phyloP scores from a whole-genome alignment of 2,113 vertebrate genomes.

The Romanogobio albipinnatus region DNA sequence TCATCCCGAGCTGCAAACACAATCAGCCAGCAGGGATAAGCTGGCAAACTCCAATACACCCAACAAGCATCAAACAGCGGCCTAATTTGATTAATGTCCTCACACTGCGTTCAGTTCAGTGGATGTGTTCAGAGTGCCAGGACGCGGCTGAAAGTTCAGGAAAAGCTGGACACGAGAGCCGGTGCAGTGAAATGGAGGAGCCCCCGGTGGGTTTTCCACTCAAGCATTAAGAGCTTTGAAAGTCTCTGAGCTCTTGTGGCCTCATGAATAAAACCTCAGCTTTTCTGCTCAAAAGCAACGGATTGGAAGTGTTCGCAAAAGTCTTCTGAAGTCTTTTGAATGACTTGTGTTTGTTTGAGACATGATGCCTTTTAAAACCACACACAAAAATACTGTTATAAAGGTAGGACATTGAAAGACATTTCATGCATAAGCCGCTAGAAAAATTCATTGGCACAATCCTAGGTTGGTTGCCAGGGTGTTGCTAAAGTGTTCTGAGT shows the following conservation, averaged over 20 bases:
- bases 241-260: constrained; percentile 33
- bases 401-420: not conserved
- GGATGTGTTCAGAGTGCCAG: constrained; percentile 5
- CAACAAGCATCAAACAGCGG: constrained; percentile 23
- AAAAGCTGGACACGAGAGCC: not conserved
- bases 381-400: not conserved
- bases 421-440: not conserved
- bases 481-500: not conserved
- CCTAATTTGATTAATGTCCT: constrained; percentile 43
- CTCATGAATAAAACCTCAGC: constrained; percentile 47
- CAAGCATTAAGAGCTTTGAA: constrained; percentile 45
- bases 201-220: constrained; percentile 17
- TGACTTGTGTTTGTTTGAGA: not conserved
- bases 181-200: not conserved
- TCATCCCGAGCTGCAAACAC: constrained; percentile 12
- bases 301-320: constrained; percentile 1
- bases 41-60: constrained; percentile 14
- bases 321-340: constrained; percentile 2
- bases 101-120: constrained; percentile 23
- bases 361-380: constrained; percentile 17
- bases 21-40: constrained; percentile 23
- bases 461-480: not conserved
- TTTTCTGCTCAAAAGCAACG: constrained; percentile 22
- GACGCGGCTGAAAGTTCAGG: not conserved
- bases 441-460: not conserved